A percentile compares a stretch with the other conserved stretches of the same genome.
phyloP scores from a whole-genome alignment of 2,113 vertebrate species.

The Cynopterus brachyotis region DNA sequence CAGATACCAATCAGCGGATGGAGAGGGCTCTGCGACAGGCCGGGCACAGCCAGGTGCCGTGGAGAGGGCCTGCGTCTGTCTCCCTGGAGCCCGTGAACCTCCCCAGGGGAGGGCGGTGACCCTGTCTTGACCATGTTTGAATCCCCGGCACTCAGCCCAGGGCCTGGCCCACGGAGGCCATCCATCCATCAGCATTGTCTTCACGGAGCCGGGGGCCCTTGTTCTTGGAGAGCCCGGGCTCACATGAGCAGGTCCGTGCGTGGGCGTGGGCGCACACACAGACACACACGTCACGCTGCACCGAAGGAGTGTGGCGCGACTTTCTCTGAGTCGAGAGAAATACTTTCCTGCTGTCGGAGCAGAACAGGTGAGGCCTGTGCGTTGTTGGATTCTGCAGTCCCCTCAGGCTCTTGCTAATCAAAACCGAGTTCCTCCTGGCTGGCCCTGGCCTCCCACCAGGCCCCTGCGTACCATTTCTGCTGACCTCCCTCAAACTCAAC shows the following conservation, averaged over 20 bases:
- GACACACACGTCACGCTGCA: no score
- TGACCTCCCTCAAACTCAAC: neutral
- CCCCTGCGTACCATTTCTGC: neutral
- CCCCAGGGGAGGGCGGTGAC: neutral
- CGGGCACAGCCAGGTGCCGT: neutral
- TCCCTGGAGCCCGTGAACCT: neutral
- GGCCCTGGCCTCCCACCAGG: neutral
- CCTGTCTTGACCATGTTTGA: neutral
- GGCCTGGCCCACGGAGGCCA: neutral
- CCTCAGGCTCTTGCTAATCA: neutral
- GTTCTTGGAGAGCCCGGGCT: neutral
- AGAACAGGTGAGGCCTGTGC: neutral
- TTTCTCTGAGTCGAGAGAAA: slow-evolving; percentile 28
- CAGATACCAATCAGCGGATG: neutral
- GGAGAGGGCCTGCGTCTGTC: neutral
- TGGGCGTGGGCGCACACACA: no score
- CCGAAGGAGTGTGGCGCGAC: neutral
- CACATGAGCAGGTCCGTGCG: neutral
- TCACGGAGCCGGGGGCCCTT: neutral
- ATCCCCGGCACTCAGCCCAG: neutral
- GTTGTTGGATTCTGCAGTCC: neutral
- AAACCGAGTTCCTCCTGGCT: neutral
- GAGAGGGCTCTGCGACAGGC: neutral
- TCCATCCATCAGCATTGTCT: neutral
- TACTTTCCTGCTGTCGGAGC: neutral